These are phyloP conservation scores for Mormyrus lacerda DNA, from an alignment of 2,113 vertebrate genomes.

Conservation along the genomic window DNA sequence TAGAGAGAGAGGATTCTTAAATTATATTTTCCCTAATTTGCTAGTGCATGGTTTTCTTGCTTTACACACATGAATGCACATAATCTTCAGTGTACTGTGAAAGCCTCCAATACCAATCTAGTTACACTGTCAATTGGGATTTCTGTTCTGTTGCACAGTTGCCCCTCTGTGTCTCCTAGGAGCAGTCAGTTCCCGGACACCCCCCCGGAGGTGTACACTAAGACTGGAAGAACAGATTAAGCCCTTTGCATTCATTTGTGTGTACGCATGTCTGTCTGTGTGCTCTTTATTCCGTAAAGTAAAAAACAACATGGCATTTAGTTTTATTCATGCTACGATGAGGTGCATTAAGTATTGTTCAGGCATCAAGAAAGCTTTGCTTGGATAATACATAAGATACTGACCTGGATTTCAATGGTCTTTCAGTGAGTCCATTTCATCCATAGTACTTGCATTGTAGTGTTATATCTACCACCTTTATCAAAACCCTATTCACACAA, in stretches of 20 bases:
- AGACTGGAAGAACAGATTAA: background rate
- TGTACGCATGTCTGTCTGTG: background rate
- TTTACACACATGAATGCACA: background rate
- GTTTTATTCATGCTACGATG: background rate
- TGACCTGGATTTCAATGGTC: background rate
- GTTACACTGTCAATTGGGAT: background rate
- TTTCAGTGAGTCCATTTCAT: background rate
- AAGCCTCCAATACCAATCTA: background rate
- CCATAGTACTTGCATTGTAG: background rate
- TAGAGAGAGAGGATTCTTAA: background rate
- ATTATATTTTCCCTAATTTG: background rate
- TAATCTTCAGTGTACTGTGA: background rate
- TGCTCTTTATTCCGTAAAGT: background rate
- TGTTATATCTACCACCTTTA: background rate
- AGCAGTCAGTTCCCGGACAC: background rate
- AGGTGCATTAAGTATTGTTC: background rate
- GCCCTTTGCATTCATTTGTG: background rate
- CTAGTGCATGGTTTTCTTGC: background rate
- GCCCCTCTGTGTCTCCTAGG: background rate
- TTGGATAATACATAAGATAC: background rate
- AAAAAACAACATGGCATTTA: background rate
- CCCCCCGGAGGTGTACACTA: background rate
- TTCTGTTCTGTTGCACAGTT: background rate
- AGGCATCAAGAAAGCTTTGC: background rate
- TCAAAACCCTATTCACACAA: background rate